phyloP scores from a whole-genome alignment of 2,888 invertebrate species.

The Plebejus melissa region DNA sequence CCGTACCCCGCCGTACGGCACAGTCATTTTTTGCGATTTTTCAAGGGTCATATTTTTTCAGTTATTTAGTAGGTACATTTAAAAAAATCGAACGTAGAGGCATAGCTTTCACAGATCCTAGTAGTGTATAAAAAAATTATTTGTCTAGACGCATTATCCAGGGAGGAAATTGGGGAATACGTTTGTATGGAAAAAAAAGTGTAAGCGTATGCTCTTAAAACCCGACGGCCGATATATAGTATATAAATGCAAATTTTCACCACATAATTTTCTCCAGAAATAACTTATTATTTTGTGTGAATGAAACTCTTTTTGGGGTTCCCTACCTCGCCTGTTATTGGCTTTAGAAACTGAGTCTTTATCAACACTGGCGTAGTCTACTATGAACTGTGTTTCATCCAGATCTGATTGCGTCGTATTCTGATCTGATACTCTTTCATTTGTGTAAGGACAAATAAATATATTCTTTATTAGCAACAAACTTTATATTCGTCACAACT shows the following conservation, averaged over 20 bases:
- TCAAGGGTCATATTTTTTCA: no score
- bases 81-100: no score
- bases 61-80: no score
- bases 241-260: background rate
- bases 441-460: conserved; percentile 10
- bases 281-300: background rate
- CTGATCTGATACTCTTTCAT: background rate
- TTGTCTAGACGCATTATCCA: no score
- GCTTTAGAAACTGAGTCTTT: background rate
- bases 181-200: no score
- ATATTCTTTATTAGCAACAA: background rate
- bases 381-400: background rate
- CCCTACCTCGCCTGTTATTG: background rate
- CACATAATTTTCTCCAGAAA: background rate
- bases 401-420: background rate
- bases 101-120: no score
- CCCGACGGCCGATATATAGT: no score
- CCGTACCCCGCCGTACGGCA: no score
- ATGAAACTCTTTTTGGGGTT: background rate
- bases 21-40: no score
- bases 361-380: background rate
- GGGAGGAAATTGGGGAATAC: no score
- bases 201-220: no score
- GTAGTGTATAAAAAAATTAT: no score
- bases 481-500: background rate